phyloP scores from a whole-genome alignment of 2,113 vertebrate genomes.

The Catharus bicknelli region DNA sequence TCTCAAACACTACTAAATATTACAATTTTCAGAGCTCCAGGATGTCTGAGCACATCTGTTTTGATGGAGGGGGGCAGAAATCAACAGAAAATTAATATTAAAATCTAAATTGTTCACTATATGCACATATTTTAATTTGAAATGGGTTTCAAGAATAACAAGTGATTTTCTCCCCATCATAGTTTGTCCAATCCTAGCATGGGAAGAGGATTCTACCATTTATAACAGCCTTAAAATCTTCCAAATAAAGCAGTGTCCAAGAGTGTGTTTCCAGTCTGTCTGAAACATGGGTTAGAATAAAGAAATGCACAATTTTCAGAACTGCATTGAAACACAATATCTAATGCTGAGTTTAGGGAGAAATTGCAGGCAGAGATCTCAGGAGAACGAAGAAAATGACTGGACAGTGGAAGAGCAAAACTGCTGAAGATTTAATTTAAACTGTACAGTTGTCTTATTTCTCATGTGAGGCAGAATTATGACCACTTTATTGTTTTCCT shows the following conservation, averaged over 20 bases:
- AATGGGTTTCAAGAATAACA: not conserved
- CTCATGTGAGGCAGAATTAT: not conserved
- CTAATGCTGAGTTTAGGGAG: not conserved
- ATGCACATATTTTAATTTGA: not conserved
- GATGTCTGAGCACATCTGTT: not conserved
- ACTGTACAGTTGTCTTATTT: not conserved
- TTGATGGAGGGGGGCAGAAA: accelerated
- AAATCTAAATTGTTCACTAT: not conserved
- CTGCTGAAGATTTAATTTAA: not conserved
- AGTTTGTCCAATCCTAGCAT: not conserved
- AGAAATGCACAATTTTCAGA: not conserved
- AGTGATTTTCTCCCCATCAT: not conserved
- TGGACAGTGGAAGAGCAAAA: not conserved
- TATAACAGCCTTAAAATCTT: not conserved
- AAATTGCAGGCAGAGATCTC: not conserved
- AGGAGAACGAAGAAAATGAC: not conserved
- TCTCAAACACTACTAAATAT: not conserved
- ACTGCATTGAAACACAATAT: not conserved
- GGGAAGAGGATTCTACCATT: not conserved
- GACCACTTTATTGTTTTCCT: conserved; percentile 28
- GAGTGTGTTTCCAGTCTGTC: not conserved
- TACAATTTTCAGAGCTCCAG: not conserved
- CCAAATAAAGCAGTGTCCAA: not conserved
- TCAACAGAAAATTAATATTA: not conserved
- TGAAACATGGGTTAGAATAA: not conserved